Conservation (phyloP, 2,888 invertebrate species). For the Mycalesis mineus region DNA sequence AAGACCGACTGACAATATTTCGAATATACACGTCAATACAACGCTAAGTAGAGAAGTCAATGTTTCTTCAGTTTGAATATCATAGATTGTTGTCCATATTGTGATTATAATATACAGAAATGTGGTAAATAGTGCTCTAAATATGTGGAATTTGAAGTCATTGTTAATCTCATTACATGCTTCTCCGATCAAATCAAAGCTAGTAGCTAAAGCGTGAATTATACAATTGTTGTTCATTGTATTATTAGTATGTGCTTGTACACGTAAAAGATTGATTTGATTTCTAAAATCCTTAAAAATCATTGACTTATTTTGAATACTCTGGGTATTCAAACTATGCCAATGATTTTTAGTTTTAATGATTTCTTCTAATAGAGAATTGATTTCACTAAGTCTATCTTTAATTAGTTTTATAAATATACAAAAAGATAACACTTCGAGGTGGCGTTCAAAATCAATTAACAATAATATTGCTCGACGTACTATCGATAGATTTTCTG, state of each 20-base stretch:
- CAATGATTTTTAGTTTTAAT: conserved; percentile 32
- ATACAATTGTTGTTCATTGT: conserved; percentile 36
- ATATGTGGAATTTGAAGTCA: conserved; percentile 53
- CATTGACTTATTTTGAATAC: no score
- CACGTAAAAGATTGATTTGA: conserved; percentile 35
- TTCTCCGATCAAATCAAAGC: conserved; percentile 48
- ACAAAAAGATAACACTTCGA: conserved; percentile 47
- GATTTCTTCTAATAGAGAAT: conserved; percentile 42
- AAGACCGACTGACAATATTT: conserved; percentile 13
- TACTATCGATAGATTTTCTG: neutral
- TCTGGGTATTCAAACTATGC: conserved; percentile 11
- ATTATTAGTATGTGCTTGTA: neutral
- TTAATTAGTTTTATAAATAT: conserved; percentile 43
- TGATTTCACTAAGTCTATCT: conserved; percentile 43
- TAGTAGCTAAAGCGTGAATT: conserved; percentile 45
- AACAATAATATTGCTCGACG: neutral
- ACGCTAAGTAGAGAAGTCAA: conserved; percentile 25
- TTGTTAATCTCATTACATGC: conserved; percentile 44
- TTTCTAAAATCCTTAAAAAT: conserved; percentile 25
- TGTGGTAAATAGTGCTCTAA: conserved; percentile 50
- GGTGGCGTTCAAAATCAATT: conserved; percentile 36
- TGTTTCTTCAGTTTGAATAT: conserved; percentile 35
- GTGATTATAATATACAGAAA: conserved; percentile 49
- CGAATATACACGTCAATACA: conserved; percentile 33
- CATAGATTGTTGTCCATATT: conserved; percentile 50